Evolutionary conservation across 2,113 vertebrate genomes (phyloP).

Genomic region (Melierax canorus): DNA sequence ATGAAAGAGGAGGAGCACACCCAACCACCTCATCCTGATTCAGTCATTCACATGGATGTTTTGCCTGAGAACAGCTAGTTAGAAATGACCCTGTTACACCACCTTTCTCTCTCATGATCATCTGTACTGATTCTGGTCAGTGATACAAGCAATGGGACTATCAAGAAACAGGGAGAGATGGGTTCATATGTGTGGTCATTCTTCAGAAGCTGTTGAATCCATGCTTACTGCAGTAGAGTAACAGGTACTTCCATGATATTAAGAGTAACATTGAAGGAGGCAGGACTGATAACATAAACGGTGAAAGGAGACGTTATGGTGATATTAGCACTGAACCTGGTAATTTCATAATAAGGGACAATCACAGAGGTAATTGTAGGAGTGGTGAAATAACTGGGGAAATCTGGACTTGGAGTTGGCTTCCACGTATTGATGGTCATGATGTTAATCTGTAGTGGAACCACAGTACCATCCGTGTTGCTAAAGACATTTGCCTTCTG

Average conservation of each 20-base stretch:
- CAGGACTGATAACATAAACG: not conserved
- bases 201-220: not conserved
- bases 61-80: not conserved
- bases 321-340: not conserved
- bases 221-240: not conserved
- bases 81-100: not conserved
- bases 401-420: not conserved
- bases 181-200: not conserved
- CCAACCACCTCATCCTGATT: not conserved
- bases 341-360: not conserved
- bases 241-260: not conserved
- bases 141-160: not conserved
- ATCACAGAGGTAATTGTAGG: not conserved
- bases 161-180: not conserved
- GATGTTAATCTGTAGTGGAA: not conserved
- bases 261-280: not conserved
- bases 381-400: not conserved
- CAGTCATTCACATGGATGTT: not conserved
- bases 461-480: not conserved
- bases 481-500: not conserved
- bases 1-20: rapidly evolving
- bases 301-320: not conserved
- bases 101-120: not conserved
- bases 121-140: not conserved
- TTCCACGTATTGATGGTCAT: not conserved